A percentile compares a stretch with the other conserved stretches of the same genome.
These are phyloP conservation scores for Origma solitaria DNA, from an alignment of 2,113 vertebrate species.

Conservation along the genomic window DNA sequence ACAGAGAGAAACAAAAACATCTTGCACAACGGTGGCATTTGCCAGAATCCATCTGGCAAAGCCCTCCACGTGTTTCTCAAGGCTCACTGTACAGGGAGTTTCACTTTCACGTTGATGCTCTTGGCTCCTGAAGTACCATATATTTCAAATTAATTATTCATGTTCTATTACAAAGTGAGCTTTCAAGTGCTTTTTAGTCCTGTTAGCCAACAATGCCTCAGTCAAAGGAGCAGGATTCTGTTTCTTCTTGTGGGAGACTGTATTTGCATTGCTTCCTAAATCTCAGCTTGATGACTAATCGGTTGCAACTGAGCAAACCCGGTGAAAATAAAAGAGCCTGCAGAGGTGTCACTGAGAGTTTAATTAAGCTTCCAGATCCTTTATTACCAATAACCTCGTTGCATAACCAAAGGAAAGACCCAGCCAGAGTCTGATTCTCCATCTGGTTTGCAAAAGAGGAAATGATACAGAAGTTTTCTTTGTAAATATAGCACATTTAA, in stretches of 20 bases:
- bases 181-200: not conserved
- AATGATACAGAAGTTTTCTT: not conserved
- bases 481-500: not conserved
- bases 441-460: not conserved
- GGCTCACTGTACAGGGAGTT: not conserved
- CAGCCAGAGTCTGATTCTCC: not conserved
- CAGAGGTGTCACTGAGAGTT: constrained; percentile 26
- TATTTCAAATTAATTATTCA: constrained; percentile 16
- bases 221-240: not conserved
- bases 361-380: constrained; percentile 39
- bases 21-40: not conserved
- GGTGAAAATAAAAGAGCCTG: not conserved
- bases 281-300: constrained; percentile 49
- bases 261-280: constrained; percentile 34
- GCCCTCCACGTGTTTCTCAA: not conserved
- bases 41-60: not conserved
- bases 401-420: not conserved
- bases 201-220: not conserved
- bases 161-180: not conserved
- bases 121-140: not conserved
- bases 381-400: constrained; percentile 19
- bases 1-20: not conserved
- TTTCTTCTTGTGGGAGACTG: constrained; percentile 10
- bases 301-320: constrained; percentile 40
- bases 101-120: not conserved